Conservation (phyloP, 2,113 vertebrate species). For the Campylomormyrus tamandua region DNA sequence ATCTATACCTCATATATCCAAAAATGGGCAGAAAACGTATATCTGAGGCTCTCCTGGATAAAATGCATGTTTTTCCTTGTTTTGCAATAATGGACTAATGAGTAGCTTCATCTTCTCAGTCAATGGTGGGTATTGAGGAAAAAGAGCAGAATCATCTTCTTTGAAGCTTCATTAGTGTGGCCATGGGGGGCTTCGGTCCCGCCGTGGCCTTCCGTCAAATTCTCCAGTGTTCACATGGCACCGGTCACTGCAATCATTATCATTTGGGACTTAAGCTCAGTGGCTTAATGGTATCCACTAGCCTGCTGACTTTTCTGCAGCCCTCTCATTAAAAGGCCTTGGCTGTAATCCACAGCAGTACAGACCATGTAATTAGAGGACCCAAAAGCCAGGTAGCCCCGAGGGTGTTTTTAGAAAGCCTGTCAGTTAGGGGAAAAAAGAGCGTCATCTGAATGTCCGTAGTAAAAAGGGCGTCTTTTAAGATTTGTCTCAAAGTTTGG, state of each 20-base stretch:
- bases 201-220: neutral
- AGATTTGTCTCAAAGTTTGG: neutral
- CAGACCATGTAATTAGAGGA: constrained; percentile 14
- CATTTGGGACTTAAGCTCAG: constrained; percentile 15
- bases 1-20: neutral
- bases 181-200: neutral
- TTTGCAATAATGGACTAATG: neutral
- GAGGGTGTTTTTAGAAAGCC: neutral
- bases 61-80: neutral
- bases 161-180: neutral
- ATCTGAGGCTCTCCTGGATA: neutral
- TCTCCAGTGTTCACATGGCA: neutral
- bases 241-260: neutral
- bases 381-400: constrained; percentile 15
- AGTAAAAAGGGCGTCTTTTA: neutral
- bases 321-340: constrained; percentile 28
- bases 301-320: constrained; percentile 10
- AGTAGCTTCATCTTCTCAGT: neutral
- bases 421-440: neutral
- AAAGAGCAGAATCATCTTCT: neutral
- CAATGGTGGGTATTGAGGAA: neutral
- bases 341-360: constrained; percentile 8
- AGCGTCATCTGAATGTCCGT: neutral
- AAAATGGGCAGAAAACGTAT: no score
- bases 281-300: constrained; percentile 14